Evolutionary conservation across 2,888 invertebrate genomes (phyloP).

Genomic region (Papilio protenor): DNA sequence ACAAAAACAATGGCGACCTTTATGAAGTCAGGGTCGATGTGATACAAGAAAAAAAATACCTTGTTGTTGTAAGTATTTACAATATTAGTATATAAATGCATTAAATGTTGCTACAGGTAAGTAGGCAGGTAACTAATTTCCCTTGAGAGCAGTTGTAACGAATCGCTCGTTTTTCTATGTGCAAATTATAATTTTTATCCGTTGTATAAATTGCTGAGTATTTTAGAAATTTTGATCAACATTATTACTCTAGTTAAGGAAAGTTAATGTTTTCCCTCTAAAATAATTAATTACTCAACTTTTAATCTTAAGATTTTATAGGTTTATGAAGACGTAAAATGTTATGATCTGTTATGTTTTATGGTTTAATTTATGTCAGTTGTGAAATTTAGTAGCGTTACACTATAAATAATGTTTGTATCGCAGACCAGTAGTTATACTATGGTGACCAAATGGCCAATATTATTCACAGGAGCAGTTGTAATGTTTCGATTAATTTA

Average conservation of each 20-base stretch:
- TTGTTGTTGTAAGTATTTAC: not conserved
- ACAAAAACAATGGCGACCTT: slow-evolving; percentile 12
- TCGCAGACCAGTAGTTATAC: not conserved
- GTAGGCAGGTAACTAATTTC: not conserved
- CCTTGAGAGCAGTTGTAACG: not conserved
- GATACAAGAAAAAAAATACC: not conserved
- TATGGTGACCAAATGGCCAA: not conserved
- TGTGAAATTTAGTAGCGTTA: not conserved
- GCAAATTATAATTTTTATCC: not conserved
- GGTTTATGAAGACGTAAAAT: not conserved
- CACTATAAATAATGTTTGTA: slow-evolving; percentile 15
- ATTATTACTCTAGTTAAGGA: no score
- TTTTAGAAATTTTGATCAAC: not conserved
- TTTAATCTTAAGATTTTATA: not conserved
- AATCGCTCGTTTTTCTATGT: not conserved
- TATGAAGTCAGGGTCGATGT: slow-evolving; percentile 3
- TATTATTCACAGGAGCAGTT: not conserved
- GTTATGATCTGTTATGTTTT: slow-evolving; percentile 8
- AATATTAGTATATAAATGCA: not conserved
- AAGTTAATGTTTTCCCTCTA: not conserved
- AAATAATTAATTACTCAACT: not conserved
- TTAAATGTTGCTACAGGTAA: not conserved
- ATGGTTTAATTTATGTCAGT: not conserved
- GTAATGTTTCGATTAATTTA: not conserved
- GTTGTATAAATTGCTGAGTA: not conserved